Evolutionary conservation across 1,140 invertebrate genomes (phyloP), one percentile per base, ranked within the genome.

Genomic region (Chymomyza costata): DNA sequence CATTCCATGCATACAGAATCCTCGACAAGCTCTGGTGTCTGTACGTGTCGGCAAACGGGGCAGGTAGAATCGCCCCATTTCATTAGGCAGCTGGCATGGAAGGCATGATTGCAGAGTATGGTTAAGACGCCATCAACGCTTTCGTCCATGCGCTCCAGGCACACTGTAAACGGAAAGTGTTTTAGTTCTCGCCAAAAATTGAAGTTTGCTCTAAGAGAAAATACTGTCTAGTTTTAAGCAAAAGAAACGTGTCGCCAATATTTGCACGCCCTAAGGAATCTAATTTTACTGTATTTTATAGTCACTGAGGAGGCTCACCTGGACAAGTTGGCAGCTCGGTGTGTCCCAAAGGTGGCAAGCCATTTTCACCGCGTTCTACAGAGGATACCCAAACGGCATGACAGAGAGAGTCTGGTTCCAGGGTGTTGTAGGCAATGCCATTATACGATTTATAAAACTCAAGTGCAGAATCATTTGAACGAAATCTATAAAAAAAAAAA

Each of bases 241-340:
- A 14, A 25, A 37, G 6, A 5, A 28, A 28, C 10, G 5, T 6
- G 10, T 10, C 5, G 25, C 25, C 10, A 6, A 28, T 28, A 28
- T 28, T 10, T 28, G 25, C 10, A n/a, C 21, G 21, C 21, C 21
- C 21, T 25, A n/a, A n/a, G n/a, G n/a, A 28, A 28, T n/a, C n/a
- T n/a, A n/a, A n/a, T n/a, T n/a, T n/a, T n/a, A n/a, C n/a, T n/a
- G n/a, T n/a, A n/a, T n/a, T n/a, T n/a, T n/a, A n/a, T n/a, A n/a
- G n/a, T n/a, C n/a, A n/a, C n/a, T n/a, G n/a, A n/a, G n/a, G n/a
- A n/a, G n/a, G n/a, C n/a, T n/a, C 45, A 67, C 64, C 96, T 5
- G 97, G 95, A 87, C 98, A 99, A 2, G 94, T 97, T n/a, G 97
- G 97, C 45, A 99, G 87, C 87, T 99, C 98, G 0, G 96, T 97